Conservation (phyloP, 1,140 invertebrate genomes). For the Cydia pomonella region DNA sequence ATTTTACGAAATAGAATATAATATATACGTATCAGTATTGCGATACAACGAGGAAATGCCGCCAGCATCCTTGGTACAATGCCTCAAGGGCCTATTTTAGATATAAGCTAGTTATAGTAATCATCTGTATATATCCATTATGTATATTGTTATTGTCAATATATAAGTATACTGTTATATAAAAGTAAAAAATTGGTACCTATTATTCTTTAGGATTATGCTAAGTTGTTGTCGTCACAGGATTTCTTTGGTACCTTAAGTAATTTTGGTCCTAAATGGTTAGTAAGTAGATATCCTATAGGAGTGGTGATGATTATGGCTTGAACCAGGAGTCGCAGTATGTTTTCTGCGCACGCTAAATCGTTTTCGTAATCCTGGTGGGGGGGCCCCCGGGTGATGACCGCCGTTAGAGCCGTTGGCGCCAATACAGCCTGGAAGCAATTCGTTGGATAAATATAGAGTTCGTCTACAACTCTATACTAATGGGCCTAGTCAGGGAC, state of each 20-base stretch:
- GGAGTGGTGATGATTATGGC: slow-evolving; percentile 69
- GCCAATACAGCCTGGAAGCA: slow-evolving; percentile 67
- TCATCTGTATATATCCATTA: too few species aligned
- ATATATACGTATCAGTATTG: too few species aligned
- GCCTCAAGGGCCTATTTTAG: too few species aligned
- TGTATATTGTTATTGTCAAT: too few species aligned
- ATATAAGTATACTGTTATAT: too few species aligned
- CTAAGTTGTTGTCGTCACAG: slow-evolving; percentile 44
- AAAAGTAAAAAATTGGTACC: too few species aligned
- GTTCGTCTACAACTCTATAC: too few species aligned
- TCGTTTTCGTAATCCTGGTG: slow-evolving; percentile 44
- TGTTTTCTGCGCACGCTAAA: slow-evolving; percentile 61
- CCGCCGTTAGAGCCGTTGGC: slow-evolving; percentile 55
- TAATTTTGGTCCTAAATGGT: slow-evolving; percentile 58
- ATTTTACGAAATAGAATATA: too few species aligned
- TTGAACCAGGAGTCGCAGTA: slow-evolving; percentile 59
- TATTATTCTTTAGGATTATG: background rate
- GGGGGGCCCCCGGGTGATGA: slow-evolving; percentile 39
- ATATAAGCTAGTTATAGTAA: too few species aligned
- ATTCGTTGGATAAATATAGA: background rate
- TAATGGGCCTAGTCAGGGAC: too few species aligned
- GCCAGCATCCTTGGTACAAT: too few species aligned
- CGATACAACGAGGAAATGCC: too few species aligned
- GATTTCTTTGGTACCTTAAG: slow-evolving; percentile 48
- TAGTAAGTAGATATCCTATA: slow-evolving; percentile 64